A percentile compares a stretch with the other conserved stretches of the same genome.
Evolutionary conservation across 2,888 invertebrate genomes (phyloP).

Genomic region (Calameuta idolon): DNA sequence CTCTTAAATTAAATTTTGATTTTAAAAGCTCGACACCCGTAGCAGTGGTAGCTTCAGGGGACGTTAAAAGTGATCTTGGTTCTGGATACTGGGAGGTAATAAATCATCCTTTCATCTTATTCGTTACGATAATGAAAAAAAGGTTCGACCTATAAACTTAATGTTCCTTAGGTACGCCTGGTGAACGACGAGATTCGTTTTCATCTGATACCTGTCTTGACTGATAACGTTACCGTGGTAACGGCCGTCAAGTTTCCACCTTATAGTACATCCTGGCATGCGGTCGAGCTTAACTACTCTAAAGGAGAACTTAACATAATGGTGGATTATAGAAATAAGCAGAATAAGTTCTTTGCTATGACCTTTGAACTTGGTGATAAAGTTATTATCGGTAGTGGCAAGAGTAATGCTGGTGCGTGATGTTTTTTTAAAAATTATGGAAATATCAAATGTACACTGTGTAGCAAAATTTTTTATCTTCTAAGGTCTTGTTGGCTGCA

Average conservation of each 20-base stretch:
- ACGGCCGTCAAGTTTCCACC: conserved; percentile 85
- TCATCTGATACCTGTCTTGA: conserved; percentile 80
- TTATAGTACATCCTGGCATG: conserved; percentile 84
- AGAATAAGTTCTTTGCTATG: conserved; percentile 75
- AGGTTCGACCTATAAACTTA: not conserved
- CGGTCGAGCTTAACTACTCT: conserved; percentile 81
- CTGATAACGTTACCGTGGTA: conserved; percentile 81
- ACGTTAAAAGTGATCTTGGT: conserved; percentile 78
- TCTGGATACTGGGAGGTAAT: conserved; percentile 90
- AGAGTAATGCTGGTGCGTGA: conserved; percentile 69
- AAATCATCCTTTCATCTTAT: conserved; percentile 17
- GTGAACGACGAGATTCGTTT: conserved; percentile 89
- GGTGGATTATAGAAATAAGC: conserved; percentile 82
- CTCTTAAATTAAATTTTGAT: conserved; percentile 84
- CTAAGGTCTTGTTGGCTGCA: conserved; percentile 88
- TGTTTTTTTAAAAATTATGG: conserved; percentile 23
- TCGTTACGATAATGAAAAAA: not conserved
- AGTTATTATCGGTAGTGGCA: conserved; percentile 84
- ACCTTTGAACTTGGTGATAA: conserved; percentile 78
- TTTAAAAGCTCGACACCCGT: conserved; percentile 87
- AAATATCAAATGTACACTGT: not conserved
- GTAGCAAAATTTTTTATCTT: not conserved
- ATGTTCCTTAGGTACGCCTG: conserved; percentile 74
- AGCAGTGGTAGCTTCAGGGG: conserved; percentile 88
- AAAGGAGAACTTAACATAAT: conserved; percentile 80